These are phyloP conservation scores for Erebia epiphron DNA, from an alignment of 2,888 invertebrate species.

Conservation along the genomic window DNA sequence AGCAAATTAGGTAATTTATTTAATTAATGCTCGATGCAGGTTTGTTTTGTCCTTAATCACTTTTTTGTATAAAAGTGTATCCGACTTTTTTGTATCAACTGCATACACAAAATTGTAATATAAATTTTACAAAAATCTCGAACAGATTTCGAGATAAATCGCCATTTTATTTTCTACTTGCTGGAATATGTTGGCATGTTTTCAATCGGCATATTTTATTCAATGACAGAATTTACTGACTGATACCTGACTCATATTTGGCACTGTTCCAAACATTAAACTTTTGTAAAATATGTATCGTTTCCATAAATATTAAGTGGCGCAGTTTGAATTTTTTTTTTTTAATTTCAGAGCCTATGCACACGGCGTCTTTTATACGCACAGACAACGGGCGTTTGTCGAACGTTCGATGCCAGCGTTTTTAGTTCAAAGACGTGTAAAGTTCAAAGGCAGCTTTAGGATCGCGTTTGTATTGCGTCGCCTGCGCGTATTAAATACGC, in stretches of 20 bases:
- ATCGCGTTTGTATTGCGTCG: too few species aligned
- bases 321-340: not conserved
- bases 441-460: too few species aligned
- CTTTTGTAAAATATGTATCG: not conserved
- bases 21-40: too few species aligned
- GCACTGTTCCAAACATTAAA: constrained; percentile 12
- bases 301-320: not conserved
- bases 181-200: constrained; percentile 28
- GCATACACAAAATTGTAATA: not conserved
- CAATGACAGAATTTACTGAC: constrained; percentile 13
- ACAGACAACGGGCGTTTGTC: too few species aligned
- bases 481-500: too few species aligned
- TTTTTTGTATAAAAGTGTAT: too few species aligned
- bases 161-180: not conserved
- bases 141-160: not conserved
- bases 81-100: not conserved
- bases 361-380: too few species aligned
- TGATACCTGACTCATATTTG: constrained; percentile 10
- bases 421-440: too few species aligned
- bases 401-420: too few species aligned
- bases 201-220: constrained; percentile 25
- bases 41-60: too few species aligned
- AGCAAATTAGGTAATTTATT: too few species aligned
- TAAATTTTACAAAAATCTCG: not conserved
- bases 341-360: too few species aligned